Evolutionary conservation across 2,888 invertebrate genomes (phyloP).

Genomic region (Parelbella ahira): DNA sequence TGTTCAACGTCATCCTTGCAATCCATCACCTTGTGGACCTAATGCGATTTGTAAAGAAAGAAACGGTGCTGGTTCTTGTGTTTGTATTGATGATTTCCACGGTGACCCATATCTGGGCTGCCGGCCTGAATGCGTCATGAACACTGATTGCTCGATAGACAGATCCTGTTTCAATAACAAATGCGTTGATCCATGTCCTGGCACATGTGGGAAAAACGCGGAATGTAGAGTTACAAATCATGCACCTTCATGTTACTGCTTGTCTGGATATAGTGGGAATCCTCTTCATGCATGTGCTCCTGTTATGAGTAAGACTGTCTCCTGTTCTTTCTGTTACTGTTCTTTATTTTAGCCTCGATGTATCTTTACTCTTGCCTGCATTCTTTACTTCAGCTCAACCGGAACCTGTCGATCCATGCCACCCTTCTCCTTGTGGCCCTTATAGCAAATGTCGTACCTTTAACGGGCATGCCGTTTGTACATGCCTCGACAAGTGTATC

Average conservation of each 20-base stretch:
- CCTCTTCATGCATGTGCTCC: conserved; percentile 84
- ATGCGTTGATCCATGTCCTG: conserved; percentile 89
- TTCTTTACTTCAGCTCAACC: conserved; percentile 63
- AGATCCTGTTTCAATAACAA: conserved; percentile 88
- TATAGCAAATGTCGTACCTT: conserved; percentile 87
- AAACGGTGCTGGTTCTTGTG: conserved; percentile 85
- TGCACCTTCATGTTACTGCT: conserved; percentile 88
- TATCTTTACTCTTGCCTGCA: conserved; percentile 44
- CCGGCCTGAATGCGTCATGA: conserved; percentile 86
- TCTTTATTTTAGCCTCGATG: conserved; percentile 42
- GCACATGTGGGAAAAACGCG: conserved; percentile 88
- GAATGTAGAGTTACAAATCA: conserved; percentile 88
- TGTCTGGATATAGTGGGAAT: conserved; percentile 86
- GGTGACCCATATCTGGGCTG: conserved; percentile 90
- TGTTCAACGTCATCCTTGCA: conserved; percentile 83
- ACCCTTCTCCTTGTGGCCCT: conserved; percentile 89
- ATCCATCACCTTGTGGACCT: conserved; percentile 86
- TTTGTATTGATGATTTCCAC: conserved; percentile 84
- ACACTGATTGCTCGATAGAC: conserved; percentile 86
- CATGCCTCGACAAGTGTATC: conserved; percentile 85
- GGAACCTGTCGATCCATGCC: conserved; percentile 83
- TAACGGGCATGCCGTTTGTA: conserved; percentile 87
- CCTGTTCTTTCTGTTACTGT: conserved; percentile 54
- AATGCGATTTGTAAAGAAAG: conserved; percentile 85
- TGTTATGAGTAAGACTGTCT: conserved; percentile 80